Conservation (phyloP, 2,888 invertebrate species). For the Cyrtodaria siliqua region DNA sequence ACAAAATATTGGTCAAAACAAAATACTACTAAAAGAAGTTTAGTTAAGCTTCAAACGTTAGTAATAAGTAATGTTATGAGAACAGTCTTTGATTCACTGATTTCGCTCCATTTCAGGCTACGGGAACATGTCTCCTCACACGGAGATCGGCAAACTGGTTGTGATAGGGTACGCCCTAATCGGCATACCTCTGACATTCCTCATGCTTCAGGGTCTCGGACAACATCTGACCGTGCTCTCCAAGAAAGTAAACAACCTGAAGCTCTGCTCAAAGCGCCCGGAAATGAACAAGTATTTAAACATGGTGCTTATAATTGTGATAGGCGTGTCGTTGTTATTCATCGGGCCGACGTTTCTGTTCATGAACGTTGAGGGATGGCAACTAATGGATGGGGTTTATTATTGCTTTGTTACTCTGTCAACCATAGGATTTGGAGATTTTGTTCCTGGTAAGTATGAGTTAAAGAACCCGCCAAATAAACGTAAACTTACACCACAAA, state of each 20-base stretch:
- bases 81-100: neutral
- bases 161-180: constrained; percentile 78
- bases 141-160: constrained; percentile 73
- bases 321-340: constrained; percentile 74
- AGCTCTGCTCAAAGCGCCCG: constrained; percentile 74
- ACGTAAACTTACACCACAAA: too few relatives aligned
- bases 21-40: too few relatives aligned
- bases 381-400: constrained; percentile 77
- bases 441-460: constrained; percentile 80
- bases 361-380: constrained; percentile 78
- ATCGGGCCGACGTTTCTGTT: constrained; percentile 74
- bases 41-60: too few relatives aligned
- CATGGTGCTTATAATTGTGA: constrained; percentile 72
- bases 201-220: constrained; percentile 77
- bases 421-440: constrained; percentile 80
- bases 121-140: constrained; percentile 78
- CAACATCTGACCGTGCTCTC: constrained; percentile 71
- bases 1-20: too few relatives aligned
- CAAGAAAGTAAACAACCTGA: constrained; percentile 70
- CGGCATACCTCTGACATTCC: constrained; percentile 79
- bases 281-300: constrained; percentile 75
- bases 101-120: constrained; percentile 74
- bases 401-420: constrained; percentile 80
- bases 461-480: too few relatives aligned
- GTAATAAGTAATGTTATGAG: neutral